phyloP scores from a whole-genome alignment of 2,888 invertebrate genomes.

The Oscheius sp. region DNA sequence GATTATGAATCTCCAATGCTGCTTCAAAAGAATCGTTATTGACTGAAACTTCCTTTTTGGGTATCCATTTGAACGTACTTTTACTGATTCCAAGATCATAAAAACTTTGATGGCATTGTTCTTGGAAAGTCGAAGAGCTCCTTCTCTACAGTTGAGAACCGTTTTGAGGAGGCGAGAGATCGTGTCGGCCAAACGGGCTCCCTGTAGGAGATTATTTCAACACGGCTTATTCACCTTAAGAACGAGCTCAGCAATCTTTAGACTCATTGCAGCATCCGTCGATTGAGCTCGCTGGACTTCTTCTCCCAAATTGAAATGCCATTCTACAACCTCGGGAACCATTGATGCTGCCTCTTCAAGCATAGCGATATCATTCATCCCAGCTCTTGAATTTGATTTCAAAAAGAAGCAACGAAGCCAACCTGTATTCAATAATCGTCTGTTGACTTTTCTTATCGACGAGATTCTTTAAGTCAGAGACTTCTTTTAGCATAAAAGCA shows the following conservation, averaged over 20 bases:
- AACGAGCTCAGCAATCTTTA: slow-evolving; percentile 31
- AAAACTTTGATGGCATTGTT: slow-evolving; percentile 46
- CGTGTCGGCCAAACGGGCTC: slow-evolving; percentile 79
- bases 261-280: slow-evolving; percentile 33
- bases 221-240: slow-evolving; percentile 24
- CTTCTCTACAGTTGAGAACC: slow-evolving; percentile 79
- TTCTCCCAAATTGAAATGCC: slow-evolving; percentile 21
- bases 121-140: slow-evolving; percentile 43
- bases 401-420: not conserved
- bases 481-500: slow-evolving; percentile 77
- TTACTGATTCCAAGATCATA: slow-evolving; percentile 40
- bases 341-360: slow-evolving; percentile 32
- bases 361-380: slow-evolving; percentile 24
- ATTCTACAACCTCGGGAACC: slow-evolving; percentile 24
- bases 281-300: slow-evolving; percentile 18
- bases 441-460: slow-evolving; percentile 39
- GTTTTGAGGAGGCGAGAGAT: slow-evolving; percentile 76
- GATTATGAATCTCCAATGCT: slow-evolving; percentile 31
- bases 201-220: slow-evolving; percentile 70
- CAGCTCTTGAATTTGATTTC: not conserved
- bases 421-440: not conserved
- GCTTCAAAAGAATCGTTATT: slow-evolving; percentile 16
- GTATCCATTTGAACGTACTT: slow-evolving; percentile 11
- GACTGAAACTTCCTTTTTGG: not conserved
- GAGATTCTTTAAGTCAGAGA: slow-evolving; percentile 32